These are phyloP conservation scores for Psilopogon haemacephalus DNA, from an alignment of 2,113 vertebrate genomes.

Conservation along the genomic window DNA sequence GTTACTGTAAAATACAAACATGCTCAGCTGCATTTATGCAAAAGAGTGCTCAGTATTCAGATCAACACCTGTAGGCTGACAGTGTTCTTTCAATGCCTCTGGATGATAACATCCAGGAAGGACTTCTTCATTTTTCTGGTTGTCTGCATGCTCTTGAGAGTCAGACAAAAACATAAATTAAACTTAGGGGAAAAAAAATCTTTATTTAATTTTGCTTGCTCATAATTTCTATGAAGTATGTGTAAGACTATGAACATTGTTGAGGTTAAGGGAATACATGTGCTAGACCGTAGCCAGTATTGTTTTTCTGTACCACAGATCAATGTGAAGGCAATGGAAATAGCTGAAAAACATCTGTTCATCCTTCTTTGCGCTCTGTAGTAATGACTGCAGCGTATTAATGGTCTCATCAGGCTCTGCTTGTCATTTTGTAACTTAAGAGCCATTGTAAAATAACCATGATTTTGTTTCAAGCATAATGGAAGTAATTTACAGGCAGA, in stretches of 20 bases:
- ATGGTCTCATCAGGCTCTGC: not conserved
- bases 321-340: not conserved
- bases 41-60: not conserved
- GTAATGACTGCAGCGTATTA: not conserved
- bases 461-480: not conserved
- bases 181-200: not conserved
- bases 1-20: not conserved
- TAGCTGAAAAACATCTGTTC: not conserved
- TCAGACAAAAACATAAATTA: constrained; percentile 50
- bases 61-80: not conserved
- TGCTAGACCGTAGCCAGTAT: not conserved
- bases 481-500: not conserved
- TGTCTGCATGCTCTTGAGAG: constrained; percentile 42
- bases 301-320: not conserved
- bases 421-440: not conserved
- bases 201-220: not conserved
- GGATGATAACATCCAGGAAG: constrained; percentile 6
- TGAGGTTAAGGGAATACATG: not conserved
- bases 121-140: constrained; percentile 15
- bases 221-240: not conserved
- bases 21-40: not conserved
- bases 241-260: not conserved
- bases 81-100: not conserved
- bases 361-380: not conserved
- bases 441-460: not conserved